A percentile compares a stretch with the other conserved stretches of the same genome.
Evolutionary conservation across 2,888 invertebrate genomes (phyloP).

Genomic region (Dryadula phaetusa): DNA sequence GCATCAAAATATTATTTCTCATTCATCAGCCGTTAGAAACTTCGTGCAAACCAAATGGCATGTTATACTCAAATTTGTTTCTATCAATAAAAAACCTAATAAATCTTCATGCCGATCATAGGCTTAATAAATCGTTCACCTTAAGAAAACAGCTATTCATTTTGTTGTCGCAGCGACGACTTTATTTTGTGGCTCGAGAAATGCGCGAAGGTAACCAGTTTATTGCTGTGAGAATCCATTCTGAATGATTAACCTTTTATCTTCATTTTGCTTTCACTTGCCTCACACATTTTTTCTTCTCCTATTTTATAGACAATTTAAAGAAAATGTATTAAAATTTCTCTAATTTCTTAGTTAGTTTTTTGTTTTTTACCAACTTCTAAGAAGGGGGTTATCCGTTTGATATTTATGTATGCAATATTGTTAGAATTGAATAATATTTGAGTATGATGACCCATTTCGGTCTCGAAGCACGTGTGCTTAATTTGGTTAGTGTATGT

Average conservation of each 20-base stretch:
- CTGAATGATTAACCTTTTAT: constrained; percentile 65
- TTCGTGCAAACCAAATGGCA: neutral
- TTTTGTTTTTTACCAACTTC: neutral
- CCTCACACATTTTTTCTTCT: constrained; percentile 26
- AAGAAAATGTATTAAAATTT: neutral
- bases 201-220: constrained; percentile 57
- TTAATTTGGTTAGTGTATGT: no score
- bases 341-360: neutral
- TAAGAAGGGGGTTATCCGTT: no score
- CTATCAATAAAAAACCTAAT: constrained; percentile 26
- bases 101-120: constrained; percentile 47
- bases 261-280: constrained; percentile 55
- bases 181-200: constrained; percentile 59
- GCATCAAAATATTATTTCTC: neutral
- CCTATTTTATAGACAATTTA: neutral
- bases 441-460: no score
- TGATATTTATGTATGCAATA: no score
- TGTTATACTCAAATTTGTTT: neutral
- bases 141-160: constrained; percentile 65
- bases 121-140: constrained; percentile 61
- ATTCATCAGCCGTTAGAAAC: neutral
- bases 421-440: no score
- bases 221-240: constrained; percentile 64
- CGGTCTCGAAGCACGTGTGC: no score
- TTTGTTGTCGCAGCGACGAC: constrained; percentile 57